Conservation (phyloP, 2,113 vertebrate species). For the Syngnathus typhle region DNA sequence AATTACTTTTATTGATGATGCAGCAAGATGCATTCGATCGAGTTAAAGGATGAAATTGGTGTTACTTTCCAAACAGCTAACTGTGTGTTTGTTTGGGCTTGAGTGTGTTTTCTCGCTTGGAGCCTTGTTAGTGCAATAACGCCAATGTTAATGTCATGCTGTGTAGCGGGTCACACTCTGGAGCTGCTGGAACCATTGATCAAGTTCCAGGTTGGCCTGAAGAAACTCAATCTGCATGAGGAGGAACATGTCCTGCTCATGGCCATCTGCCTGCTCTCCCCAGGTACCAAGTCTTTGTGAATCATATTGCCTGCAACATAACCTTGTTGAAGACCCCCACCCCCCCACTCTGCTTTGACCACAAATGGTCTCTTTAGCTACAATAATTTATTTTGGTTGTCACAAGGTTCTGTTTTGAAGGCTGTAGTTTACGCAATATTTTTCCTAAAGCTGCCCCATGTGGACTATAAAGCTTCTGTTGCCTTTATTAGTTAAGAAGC, state of each 20-base stretch:
- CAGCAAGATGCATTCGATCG: neutral
- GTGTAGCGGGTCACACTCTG: conserved; percentile 84
- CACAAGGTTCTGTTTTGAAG: neutral
- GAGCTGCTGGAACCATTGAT: conserved; percentile 88
- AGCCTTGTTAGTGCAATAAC: neutral
- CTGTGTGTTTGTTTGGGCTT: neutral
- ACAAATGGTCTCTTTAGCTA: neutral
- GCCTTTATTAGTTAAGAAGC: neutral
- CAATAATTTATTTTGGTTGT: neutral
- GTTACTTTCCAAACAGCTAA: neutral
- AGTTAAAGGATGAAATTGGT: neutral
- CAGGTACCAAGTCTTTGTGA: conserved; percentile 66
- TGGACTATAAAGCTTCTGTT: neutral
- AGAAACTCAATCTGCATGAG: conserved; percentile 89
- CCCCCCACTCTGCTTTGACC: neutral
- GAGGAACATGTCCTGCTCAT: conserved; percentile 93
- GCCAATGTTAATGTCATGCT: neutral
- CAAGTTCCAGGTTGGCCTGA: conserved; percentile 90
- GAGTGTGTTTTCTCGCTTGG: neutral
- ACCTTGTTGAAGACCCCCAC: neutral
- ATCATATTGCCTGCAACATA: neutral
- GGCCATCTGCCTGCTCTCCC: conserved; percentile 94
- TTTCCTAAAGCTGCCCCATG: neutral
- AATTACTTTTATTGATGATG: neutral
- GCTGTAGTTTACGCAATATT: neutral